Evolutionary conservation across 92 coral and sea anemone genomes (phyloP), one percentile per base, ranked within the genome.

Genomic region (Plumapathes pennacea): DNA sequence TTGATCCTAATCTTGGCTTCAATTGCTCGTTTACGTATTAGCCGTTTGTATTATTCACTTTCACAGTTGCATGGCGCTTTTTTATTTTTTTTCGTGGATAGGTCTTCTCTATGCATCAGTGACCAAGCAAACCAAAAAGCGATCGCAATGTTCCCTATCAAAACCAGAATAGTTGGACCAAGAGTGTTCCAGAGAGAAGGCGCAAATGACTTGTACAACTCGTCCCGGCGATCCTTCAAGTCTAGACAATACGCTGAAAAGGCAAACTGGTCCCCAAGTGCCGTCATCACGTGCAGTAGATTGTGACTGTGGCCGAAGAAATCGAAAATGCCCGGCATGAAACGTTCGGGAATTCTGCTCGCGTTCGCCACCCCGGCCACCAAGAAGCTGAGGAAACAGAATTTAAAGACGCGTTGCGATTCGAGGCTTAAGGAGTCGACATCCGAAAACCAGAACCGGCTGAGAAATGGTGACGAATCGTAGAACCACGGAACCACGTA

Each of bases 291-390:
- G 57, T 85, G 92, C 17, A 85, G 76, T 32, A 85, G 46, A 37
- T 85, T 70, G 29, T 85, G 92, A 47, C 92, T 85, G 38, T 85
- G 81, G 3, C 92, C 92, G 11, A 80, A 30, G 26, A 69, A 41
- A 43, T 85, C 92, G 64, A 80, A 74, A 9, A 47, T 20, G 21
- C 88, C 88, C 14, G 92, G 92, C 10, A 77, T 75, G 10, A 80
- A 50, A 5, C 92, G 83, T 40, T 85, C 88, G 9, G 92, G 92
- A 1, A 80, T 45, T 17, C 92, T 69, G 31, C 58, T 17, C 64
- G 64, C 63, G 72, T 85, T 85, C 50, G 64, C 63, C 9, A 85
- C 17, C 0, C 87, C 92, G n/a, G 92, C 64, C 26, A 75, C 38
- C 33, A 67, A 33, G 68, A 78, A 85, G 40, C 67, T 80, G 23